These are phyloP conservation scores for Drosophila athabasca DNA, from an alignment of 1,140 invertebrate species.

Conservation along the genomic window DNA sequence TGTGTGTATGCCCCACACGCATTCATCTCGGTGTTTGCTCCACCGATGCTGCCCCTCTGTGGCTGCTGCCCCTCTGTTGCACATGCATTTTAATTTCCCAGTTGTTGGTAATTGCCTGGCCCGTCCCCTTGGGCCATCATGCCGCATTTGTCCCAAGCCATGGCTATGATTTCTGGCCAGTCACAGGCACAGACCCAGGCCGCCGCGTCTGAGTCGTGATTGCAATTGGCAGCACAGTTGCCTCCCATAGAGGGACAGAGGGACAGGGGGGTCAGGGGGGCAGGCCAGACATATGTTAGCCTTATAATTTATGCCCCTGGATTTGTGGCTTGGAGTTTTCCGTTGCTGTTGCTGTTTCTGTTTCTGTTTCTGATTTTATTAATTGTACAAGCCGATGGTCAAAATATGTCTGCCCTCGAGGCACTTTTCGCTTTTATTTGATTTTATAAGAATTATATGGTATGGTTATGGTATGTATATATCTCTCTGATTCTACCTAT, in stretches of 20 bases:
- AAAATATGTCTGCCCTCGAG: conserved; percentile 42
- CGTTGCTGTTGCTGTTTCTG: conserved; percentile 23
- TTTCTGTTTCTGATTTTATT: conserved; percentile 70
- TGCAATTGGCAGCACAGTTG: conserved; percentile 69
- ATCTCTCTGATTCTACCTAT: too few relatives aligned
- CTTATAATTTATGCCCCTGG: conserved; percentile 74
- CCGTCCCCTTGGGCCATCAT: conserved; percentile 77
- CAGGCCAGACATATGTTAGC: conserved; percentile 72
- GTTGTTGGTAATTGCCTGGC: conserved; percentile 71
- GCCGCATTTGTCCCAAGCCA: conserved; percentile 74
- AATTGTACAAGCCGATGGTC: conserved; percentile 65
- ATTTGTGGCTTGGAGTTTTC: conserved; percentile 12
- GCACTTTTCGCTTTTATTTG: conserved; percentile 46
- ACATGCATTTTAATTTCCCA: conserved; percentile 51
- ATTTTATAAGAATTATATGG: conserved; percentile 31
- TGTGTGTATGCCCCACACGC: conserved; percentile 27
- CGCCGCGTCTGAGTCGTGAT: conserved; percentile 59
- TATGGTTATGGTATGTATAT: too few relatives aligned
- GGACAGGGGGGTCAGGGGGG: conserved; percentile 7
- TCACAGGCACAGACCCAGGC: conserved; percentile 1
- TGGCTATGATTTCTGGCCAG: conserved; percentile 68
- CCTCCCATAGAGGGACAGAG: too few relatives aligned
- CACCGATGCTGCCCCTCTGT: neutral
- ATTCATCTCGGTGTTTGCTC: neutral
- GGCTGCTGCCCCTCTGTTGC: neutral